phyloP scores from a whole-genome alignment of 2,888 invertebrate species.

The Stenotaenia linearis region DNA sequence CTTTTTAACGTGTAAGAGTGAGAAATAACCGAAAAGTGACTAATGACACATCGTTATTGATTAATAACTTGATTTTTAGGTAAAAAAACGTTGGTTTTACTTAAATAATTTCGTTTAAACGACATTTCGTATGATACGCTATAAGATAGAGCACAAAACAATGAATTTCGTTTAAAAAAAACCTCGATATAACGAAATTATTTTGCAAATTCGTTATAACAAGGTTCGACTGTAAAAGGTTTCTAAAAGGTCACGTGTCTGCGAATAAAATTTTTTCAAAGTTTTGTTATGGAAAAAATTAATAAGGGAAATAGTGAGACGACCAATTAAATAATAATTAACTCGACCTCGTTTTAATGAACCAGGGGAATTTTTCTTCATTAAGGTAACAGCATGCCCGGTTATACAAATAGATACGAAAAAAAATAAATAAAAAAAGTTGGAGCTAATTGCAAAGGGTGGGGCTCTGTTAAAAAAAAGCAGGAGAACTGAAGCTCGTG shows the following conservation, averaged over 20 bases:
- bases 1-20: no score
- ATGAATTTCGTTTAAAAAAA: no score
- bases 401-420: background rate
- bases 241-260: background rate
- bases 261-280: background rate
- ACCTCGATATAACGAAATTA: no score
- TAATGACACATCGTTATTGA: no score
- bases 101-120: no score
- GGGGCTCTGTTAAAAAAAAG: background rate
- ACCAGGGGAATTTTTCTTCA: background rate
- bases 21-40: no score
- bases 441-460: background rate
- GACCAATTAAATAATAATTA: conserved; percentile 9
- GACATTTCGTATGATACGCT: no score
- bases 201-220: no score
- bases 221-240: no score
- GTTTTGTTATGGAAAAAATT: background rate
- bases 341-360: background rate
- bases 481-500: background rate
- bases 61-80: no score
- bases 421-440: background rate
- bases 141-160: no score
- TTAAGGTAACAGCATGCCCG: conserved; percentile 9
- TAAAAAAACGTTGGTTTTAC: no score
- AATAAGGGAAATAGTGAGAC: background rate